Conservation (phyloP, 2,113 vertebrate genomes). For the Colaptes auratus region DNA sequence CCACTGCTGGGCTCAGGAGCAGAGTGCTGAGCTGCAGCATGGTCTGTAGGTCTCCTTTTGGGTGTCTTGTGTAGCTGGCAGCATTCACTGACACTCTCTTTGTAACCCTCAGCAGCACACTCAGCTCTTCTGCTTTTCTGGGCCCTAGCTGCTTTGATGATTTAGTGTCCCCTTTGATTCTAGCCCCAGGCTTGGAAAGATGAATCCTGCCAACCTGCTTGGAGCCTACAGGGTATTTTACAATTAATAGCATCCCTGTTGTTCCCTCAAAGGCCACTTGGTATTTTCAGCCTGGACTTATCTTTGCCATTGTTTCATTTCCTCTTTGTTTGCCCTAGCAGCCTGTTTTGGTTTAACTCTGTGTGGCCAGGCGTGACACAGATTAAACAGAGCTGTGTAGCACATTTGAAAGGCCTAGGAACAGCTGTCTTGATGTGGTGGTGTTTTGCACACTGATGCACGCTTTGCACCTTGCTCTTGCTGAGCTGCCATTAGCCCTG, state of each 20-base stretch:
- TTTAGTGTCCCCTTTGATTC: conserved; percentile 15
- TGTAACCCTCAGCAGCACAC: not conserved
- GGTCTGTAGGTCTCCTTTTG: fast-evolving
- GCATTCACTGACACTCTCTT: not conserved
- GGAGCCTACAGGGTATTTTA: conserved; percentile 29
- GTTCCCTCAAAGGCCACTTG: conserved; percentile 34
- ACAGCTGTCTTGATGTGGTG: not conserved
- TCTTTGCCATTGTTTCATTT: conserved; percentile 57
- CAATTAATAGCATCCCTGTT: conserved; percentile 41
- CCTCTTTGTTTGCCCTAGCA: conserved; percentile 40
- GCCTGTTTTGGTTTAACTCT: conserved; percentile 50
- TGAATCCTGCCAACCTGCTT: conserved; percentile 41
- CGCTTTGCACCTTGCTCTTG: not conserved
- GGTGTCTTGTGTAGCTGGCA: not conserved
- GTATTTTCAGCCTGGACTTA: conserved; percentile 53
- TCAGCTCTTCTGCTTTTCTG: not conserved
- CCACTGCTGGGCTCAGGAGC: fast-evolving
- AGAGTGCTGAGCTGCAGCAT: not conserved
- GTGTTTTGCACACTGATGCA: not conserved
- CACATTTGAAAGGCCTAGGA: not conserved
- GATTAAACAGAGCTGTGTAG: not conserved
- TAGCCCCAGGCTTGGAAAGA: conserved; percentile 28
- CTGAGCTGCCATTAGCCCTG: not conserved
- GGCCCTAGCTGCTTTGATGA: not conserved
- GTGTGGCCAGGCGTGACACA: not conserved